Base-by-base conservation (phyloP, 2,113 vertebrate species). In the Scomber japonicus region DNA sequence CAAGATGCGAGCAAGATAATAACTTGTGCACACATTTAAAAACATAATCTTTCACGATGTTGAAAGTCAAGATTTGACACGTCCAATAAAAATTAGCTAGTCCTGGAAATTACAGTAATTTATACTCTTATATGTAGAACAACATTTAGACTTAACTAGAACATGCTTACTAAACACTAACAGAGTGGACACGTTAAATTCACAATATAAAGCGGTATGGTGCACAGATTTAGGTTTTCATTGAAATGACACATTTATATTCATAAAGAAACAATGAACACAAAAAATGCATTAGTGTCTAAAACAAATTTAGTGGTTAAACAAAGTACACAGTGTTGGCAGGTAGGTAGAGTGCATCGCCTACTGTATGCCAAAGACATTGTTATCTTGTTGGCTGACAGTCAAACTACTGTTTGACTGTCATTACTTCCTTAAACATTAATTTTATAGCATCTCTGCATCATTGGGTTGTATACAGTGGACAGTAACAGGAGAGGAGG, bases 361-460 rank as follows among this genome's bases (percentile, higher is more conserved):
- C 46, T 12, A 17, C 57, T 56, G 70, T 49, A 9, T 67, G 69
- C 55, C 71, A 67, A 71, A 75, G 30, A 75, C 35, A 66, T 46
- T 74, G 67, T 66, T 70, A 62, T 63, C 51, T 82, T 76, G 71
- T 77, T 73, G 72, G 65, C 69, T 64, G 60, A 21, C 46, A 67
- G 12, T 15, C 35, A 40, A 40, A 54, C 17, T 17, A 17, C 56
- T 65, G 21, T 81, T 80, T 72, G 54, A 74, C 27, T 66, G 68
- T 81, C 75, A 83, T 82, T 75, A 66, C 68, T 80, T 81, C 59
- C 71, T 44, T 67, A 71, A 78, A 78, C 60, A 81, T 56, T 54
- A 11, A 74, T 78, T 77, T 84, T 46, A 80, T 21, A 66, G 56
- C 68, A 70, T 81, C 21, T 70, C 49, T 75, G 73, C 57, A 67